These are phyloP conservation scores for Nycteola revayana DNA, from an alignment of 2,888 invertebrate species.

Conservation along the genomic window DNA sequence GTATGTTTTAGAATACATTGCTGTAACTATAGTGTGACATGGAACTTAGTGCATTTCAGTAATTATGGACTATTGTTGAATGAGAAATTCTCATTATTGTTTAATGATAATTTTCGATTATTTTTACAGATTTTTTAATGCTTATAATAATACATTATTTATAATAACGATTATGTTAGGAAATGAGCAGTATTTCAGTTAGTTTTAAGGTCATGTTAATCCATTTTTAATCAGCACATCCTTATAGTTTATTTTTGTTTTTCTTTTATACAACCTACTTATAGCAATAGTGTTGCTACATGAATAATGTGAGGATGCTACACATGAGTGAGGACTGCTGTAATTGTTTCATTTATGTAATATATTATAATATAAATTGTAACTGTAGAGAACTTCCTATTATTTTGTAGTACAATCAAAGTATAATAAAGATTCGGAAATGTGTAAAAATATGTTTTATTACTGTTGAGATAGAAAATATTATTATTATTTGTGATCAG, in stretches of 20 bases:
- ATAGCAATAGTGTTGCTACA: slow-evolving; percentile 44
- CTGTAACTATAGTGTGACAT: slow-evolving; percentile 44
- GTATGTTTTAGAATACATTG: slow-evolving; percentile 52
- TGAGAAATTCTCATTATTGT: slow-evolving; percentile 51
- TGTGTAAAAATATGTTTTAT: slow-evolving; percentile 41
- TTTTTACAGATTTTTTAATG: slow-evolving; percentile 42
- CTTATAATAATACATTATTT: slow-evolving; percentile 52
- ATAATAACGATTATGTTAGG: slow-evolving; percentile 54
- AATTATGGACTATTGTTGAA: slow-evolving; percentile 27
- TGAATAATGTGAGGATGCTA: slow-evolving; percentile 50
- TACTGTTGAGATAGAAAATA: no score
- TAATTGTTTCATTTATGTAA: slow-evolving; percentile 77
- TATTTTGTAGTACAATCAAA: slow-evolving; percentile 82
- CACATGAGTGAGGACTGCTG: slow-evolving; percentile 58
- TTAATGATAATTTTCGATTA: slow-evolving; percentile 40
- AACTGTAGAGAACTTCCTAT: slow-evolving; percentile 81
- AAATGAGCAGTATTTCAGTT: slow-evolving; percentile 76
- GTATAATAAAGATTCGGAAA: slow-evolving; percentile 77
- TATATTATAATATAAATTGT: slow-evolving; percentile 60
- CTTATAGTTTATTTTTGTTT: slow-evolving; percentile 35
- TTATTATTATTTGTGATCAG: no score
- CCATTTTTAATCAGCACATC: slow-evolving; percentile 33
- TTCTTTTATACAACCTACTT: slow-evolving; percentile 35
- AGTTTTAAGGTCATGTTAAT: slow-evolving; percentile 48
- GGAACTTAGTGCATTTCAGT: slow-evolving; percentile 50